phyloP scores from a whole-genome alignment of 2,113 vertebrate genomes.

The Syngnathus typhle region DNA sequence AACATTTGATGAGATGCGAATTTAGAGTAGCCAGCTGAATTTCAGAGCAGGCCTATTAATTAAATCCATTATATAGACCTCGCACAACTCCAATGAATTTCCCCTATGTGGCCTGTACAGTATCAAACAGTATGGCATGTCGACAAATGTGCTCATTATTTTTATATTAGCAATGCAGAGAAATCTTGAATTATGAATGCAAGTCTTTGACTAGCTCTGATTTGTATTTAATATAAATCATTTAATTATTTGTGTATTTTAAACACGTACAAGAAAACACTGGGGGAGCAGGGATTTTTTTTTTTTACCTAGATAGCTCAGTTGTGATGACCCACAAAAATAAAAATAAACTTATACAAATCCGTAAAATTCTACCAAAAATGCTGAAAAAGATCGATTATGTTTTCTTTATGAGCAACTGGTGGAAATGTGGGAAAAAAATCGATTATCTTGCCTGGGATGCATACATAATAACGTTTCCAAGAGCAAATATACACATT shows the following conservation, averaged over 20 bases:
- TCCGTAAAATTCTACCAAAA: no score
- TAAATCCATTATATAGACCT: slow-evolving; percentile 24
- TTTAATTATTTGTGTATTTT: no score
- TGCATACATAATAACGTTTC: background rate
- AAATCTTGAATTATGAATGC: background rate
- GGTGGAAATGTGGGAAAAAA: no score
- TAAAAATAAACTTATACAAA: no score
- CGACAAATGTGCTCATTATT: slow-evolving; percentile 21
- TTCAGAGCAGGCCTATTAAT: slow-evolving; percentile 28
- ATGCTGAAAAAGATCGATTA: no score
- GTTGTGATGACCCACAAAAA: no score
- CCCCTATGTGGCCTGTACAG: slow-evolving; percentile 1
- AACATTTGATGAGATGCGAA: slow-evolving; percentile 32
- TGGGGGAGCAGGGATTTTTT: no score
- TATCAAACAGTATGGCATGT: slow-evolving; percentile 17
- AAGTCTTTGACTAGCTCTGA: background rate
- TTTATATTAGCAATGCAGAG: slow-evolving; percentile 11
- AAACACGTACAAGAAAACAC: no score
- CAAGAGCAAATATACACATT: background rate
- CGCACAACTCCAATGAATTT: background rate
- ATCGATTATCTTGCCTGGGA: no score
- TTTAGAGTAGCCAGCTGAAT: slow-evolving; percentile 25
- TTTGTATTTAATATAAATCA: background rate
- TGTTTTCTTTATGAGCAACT: no score
- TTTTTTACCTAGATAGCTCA: no score